Evolutionary conservation across 1,140 invertebrate species (phyloP).

Genomic region (Saccostrea glomerata): DNA sequence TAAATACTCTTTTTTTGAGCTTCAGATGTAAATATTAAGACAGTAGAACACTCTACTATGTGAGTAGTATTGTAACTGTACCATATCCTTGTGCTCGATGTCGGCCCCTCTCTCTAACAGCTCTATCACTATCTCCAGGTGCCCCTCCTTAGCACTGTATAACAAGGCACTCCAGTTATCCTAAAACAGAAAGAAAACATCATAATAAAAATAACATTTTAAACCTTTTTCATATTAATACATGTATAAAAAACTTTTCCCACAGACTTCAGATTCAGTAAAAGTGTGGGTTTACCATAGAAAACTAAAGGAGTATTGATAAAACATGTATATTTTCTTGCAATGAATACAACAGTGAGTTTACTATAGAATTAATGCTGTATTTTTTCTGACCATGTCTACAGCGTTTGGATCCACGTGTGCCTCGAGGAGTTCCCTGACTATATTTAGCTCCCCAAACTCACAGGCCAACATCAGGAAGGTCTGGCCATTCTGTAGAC

Average conservation of each 20-base stretch:
- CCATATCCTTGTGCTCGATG: conserved; percentile 95
- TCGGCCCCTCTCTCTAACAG: conserved; percentile 92
- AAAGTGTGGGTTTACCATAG: too few relatives aligned
- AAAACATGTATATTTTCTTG: too few relatives aligned
- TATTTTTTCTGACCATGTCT: conserved; percentile 84
- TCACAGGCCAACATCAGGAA: conserved; percentile 93
- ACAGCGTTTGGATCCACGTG: conserved; percentile 94
- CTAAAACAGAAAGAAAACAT: conserved; percentile 71
- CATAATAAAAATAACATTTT: too few relatives aligned
- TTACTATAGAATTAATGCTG: too few relatives aligned
- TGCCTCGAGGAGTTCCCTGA: conserved; percentile 89
- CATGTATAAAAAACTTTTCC: too few relatives aligned
- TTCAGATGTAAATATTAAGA: too few relatives aligned
- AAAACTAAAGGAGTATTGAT: too few relatives aligned
- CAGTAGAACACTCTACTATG: too few relatives aligned
- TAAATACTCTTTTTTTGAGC: too few relatives aligned
- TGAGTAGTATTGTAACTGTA: conserved; percentile 1
- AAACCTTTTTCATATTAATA: too few relatives aligned
- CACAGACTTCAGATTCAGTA: too few relatives aligned
- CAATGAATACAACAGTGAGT: too few relatives aligned
- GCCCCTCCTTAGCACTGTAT: conserved; percentile 93
- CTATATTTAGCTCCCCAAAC: conserved; percentile 89
- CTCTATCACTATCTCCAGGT: conserved; percentile 89
- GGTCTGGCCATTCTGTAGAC: conserved; percentile 90
- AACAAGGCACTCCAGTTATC: conserved; percentile 96